Evolutionary conservation across 2,113 vertebrate species (phyloP).

Genomic region (Ornithorhynchus anatinus): DNA sequence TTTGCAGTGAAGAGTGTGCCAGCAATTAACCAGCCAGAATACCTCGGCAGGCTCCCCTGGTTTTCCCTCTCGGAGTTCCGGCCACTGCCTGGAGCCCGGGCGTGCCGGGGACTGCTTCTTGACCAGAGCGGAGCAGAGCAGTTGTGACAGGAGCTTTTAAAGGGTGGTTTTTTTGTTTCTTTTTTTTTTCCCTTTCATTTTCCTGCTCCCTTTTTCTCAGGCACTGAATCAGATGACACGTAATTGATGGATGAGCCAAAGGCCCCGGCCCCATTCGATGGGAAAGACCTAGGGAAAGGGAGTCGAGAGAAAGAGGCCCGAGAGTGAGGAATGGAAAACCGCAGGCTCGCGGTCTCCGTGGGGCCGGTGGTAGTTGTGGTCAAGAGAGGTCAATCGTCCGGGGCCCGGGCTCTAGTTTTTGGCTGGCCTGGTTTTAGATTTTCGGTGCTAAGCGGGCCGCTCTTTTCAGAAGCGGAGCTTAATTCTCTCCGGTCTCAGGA

Average conservation of each 20-base stretch:
- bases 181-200: too few species aligned
- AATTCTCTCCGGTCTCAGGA: too few species aligned
- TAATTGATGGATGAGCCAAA: conserved; percentile 56
- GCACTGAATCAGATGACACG: conserved; percentile 31
- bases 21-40: conserved; percentile 90
- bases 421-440: too few species aligned
- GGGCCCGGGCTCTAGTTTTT: too few species aligned
- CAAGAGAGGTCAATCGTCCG: too few species aligned
- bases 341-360: too few species aligned
- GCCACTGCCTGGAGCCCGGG: conserved; percentile 30
- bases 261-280: conserved; percentile 28
- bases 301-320: background rate
- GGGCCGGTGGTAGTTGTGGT: too few species aligned
- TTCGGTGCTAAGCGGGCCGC: too few species aligned
- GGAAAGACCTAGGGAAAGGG: accelerated
- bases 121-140: conserved; percentile 43
- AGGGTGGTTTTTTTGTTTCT: conserved; percentile 25
- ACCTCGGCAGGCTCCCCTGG: conserved; percentile 67
- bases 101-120: conserved; percentile 38
- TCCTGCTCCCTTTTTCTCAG: too few species aligned
- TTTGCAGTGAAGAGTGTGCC: conserved; percentile 86
- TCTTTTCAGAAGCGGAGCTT: too few species aligned
- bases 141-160: conserved; percentile 36
- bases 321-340: too few species aligned
- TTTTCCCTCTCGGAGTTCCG: conserved; percentile 55